Evolutionary conservation across 2,113 vertebrate genomes (phyloP).

Genomic region (Fulmarus glacialis): DNA sequence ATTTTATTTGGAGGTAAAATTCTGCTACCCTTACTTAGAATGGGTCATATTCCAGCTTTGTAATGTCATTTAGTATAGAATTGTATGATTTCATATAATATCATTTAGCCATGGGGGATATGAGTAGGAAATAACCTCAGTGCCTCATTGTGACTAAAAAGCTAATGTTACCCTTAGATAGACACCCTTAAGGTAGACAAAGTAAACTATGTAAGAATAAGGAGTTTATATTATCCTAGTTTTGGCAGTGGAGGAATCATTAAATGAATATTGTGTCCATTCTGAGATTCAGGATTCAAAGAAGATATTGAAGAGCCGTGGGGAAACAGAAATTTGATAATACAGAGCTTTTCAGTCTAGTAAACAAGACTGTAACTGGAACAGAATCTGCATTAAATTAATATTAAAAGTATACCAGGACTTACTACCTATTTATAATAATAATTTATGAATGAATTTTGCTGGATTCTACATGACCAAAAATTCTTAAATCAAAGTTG

Average conservation of each 20-base stretch:
- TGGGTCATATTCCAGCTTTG: neutral
- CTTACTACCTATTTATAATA: neutral
- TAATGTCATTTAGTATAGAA: neutral
- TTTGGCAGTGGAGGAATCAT: neutral
- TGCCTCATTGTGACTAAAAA: neutral
- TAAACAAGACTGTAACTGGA: neutral
- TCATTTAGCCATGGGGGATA: neutral
- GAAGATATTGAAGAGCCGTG: neutral
- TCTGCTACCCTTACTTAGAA: neutral
- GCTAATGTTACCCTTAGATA: neutral
- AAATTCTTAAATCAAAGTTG: neutral
- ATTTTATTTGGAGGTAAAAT: neutral
- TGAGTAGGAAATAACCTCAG: neutral
- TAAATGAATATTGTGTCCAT: neutral
- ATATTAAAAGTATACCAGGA: neutral
- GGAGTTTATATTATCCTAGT: neutral
- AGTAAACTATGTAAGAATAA: neutral
- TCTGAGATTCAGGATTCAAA: neutral
- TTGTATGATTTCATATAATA: neutral
- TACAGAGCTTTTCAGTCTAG: neutral
- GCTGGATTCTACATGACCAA: neutral
- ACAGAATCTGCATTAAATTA: neutral
- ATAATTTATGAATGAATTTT: neutral
- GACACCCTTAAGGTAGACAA: neutral
- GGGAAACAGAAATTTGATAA: neutral